phyloP scores from a whole-genome alignment of 2,797 vertebrate genomes.

The Threskiornis aethiopicus region DNA sequence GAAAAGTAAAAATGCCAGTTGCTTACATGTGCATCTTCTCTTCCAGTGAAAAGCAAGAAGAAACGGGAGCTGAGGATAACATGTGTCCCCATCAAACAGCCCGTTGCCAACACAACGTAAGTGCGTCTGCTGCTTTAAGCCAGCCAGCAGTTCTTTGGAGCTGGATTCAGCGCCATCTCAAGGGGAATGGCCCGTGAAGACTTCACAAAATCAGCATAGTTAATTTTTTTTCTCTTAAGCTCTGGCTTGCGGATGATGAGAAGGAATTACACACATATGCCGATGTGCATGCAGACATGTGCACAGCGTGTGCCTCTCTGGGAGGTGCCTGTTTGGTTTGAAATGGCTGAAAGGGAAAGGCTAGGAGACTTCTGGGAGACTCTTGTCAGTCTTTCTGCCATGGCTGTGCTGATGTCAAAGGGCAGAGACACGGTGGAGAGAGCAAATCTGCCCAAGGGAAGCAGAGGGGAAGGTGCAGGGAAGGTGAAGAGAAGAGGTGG shows the following conservation, averaged over 20 bases:
- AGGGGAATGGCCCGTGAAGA: not conserved
- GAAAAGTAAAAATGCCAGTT: not conserved
- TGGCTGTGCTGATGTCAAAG: not conserved
- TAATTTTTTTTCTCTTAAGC: not conserved
- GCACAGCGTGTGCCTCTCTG: fast-evolving
- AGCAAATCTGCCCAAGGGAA: not conserved
- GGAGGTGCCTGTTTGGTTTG: not conserved
- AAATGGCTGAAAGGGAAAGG: not conserved
- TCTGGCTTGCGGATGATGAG: not conserved
- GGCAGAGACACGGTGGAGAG: not conserved
- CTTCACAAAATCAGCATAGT: not conserved
- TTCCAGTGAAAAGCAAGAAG: constrained; percentile 73
- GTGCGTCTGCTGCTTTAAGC: constrained; percentile 9
- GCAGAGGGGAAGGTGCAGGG: not conserved
- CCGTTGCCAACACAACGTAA: constrained; percentile 75
- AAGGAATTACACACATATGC: not conserved
- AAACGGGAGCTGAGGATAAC: constrained; percentile 76
- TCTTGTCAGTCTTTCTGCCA: not conserved
- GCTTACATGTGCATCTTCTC: not conserved
- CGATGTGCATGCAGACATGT: not conserved
- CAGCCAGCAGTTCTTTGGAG: not conserved
- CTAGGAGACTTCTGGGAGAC: not conserved
- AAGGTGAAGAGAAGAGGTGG: not conserved
- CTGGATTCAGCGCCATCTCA: not conserved
- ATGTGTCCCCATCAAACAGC: constrained; percentile 73